Percentiles rank a stretch among this genome's conserved stretches.
These are phyloP conservation scores for Aptenodytes forsteri DNA, from an alignment of 2,113 vertebrate species.

Conservation along the genomic window DNA sequence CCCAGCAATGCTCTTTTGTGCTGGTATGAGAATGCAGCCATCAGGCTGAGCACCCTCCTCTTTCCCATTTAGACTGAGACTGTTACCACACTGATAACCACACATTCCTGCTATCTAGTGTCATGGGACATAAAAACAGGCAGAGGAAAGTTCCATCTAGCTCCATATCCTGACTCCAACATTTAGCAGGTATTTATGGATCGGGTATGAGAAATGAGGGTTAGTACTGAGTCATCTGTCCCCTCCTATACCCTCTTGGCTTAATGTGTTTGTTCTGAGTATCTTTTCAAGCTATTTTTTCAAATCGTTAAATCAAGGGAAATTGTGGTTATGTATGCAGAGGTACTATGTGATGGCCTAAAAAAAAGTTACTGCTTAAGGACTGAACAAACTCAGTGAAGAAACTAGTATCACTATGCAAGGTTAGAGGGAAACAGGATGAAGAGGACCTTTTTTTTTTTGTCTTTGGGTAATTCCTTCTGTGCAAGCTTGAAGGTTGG, in stretches of 20 bases:
- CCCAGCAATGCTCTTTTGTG: not conserved
- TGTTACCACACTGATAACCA: not conserved
- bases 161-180: not conserved
- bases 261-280: not conserved
- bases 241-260: not conserved
- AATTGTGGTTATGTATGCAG: not conserved
- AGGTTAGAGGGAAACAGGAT: not conserved
- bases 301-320: not conserved
- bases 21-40: not conserved
- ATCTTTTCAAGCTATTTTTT: not conserved
- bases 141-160: not conserved
- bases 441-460: not conserved
- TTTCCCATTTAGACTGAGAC: not conserved
- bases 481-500: slow-evolving; percentile 40
- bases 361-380: not conserved
- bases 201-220: not conserved
- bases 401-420: not conserved
- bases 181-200: not conserved
- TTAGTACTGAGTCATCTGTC: not conserved
- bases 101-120: not conserved
- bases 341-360: not conserved
- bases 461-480: slow-evolving; percentile 24
- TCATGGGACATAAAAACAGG: not conserved
- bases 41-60: not conserved
- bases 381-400: not conserved